Evolutionary conservation across 1,140 invertebrate genomes (phyloP).

Genomic region (Amphibalanus amphitrite): DNA sequence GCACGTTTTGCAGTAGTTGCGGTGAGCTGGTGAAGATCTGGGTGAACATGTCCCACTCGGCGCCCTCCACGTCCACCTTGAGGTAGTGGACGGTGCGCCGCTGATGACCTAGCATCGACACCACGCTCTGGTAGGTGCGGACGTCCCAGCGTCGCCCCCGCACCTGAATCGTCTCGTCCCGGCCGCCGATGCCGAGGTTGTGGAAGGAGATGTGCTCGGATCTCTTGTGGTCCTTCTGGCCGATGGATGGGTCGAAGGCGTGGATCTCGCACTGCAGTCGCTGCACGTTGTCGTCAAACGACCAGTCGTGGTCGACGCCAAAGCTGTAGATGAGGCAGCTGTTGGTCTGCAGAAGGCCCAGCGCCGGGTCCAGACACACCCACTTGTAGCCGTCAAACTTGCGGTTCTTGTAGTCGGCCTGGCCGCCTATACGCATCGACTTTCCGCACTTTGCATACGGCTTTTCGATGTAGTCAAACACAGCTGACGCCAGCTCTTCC

Average conservation of each 20-base stretch:
- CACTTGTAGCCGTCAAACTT: background rate
- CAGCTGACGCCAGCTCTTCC: background rate
- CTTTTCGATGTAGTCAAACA: background rate
- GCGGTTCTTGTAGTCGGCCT: background rate
- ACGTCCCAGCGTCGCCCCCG: background rate
- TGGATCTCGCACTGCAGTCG: background rate
- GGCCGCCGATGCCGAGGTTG: background rate
- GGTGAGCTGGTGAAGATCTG: constrained; percentile 9
- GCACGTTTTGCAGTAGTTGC: constrained; percentile 1
- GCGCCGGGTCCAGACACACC: no score
- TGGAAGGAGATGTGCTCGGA: background rate
- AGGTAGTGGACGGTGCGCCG: no score
- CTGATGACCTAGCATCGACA: background rate
- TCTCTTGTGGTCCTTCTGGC: background rate
- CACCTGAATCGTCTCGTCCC: background rate
- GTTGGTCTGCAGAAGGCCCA: no score
- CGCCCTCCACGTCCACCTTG: constrained; percentile 14
- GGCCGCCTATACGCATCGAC: background rate
- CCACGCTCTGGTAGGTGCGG: background rate
- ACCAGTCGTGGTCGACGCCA: no score
- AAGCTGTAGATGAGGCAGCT: no score
- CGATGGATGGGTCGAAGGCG: no score
- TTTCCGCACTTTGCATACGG: background rate
- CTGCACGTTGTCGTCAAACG: constrained; percentile 6
- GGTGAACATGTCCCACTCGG: constrained; percentile 9